Evolutionary conservation across 2,888 invertebrate species (phyloP), one percentile per base, ranked within the genome.

Genomic region (Hirtodrosophila trivittata): DNA sequence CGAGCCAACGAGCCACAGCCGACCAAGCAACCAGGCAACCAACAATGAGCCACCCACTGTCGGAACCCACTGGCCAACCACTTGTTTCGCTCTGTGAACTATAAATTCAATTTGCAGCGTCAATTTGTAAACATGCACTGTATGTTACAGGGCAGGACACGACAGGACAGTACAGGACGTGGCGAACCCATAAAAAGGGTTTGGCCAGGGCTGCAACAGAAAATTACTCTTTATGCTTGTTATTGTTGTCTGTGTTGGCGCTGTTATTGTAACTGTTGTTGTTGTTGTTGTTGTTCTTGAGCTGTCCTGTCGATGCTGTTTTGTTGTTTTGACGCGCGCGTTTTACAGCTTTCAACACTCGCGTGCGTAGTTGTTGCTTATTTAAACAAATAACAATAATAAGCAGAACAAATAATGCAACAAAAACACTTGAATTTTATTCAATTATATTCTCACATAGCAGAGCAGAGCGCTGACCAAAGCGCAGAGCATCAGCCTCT

Each of bases 301-400:
- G 18, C 26, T 46, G 35, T 52, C 30, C 38, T 33, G 25, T 12
- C 18, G 26, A 16, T 26, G 16, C 37, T 28, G 25, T 38, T 12
- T 5, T 47, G 25, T 16, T 38, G 51, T 25, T 14, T 32, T 60
- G 64, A 49, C 35, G 42, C 80, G 56, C 80, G 74, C 77, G 75
- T 68, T 76, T 65, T 62, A 41, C 60, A 43, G 65, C 68, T 68
- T 68, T 72, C 76, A 72, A 55, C 73, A 74, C 67, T 52, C 39
- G 67, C 56, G 56, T 46, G 54, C 50, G 43, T 66, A 66, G 51
- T 62, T 63, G 46, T 56, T 66, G 82, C 59, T 77, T 66, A 81
- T 81, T 81, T 81, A 84, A 77, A 81, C 80, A 81, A 81, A 81
- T 84, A 81, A 84, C 82, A 81, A 81, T 82, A 81, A 84, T 71